These are phyloP conservation scores for Bombyx huttoni DNA, from an alignment of 2,888 invertebrate species.

Conservation along the genomic window DNA sequence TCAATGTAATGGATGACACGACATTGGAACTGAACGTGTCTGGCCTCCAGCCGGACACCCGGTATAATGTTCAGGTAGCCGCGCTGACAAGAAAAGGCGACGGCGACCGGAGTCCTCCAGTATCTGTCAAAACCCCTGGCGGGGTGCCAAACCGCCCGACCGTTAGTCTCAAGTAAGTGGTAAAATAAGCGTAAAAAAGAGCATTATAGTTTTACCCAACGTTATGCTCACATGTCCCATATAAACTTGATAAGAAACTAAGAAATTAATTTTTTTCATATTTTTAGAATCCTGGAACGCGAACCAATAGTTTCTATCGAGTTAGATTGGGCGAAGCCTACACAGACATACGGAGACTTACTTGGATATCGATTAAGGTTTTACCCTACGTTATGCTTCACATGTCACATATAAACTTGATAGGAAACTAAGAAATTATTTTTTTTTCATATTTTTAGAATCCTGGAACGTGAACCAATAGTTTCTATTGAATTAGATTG, in stretches of 20 bases:
- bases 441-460: constrained; percentile 57
- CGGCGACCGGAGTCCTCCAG: constrained; percentile 91
- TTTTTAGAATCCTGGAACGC: constrained; percentile 82
- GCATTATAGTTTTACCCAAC: background rate
- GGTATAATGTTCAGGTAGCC: constrained; percentile 94
- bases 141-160: constrained; percentile 91
- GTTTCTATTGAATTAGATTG: constrained; percentile 93
- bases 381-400: too few species aligned
- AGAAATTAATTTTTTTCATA: background rate
- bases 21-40: constrained; percentile 86
- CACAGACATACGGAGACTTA: constrained; percentile 90
- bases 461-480: constrained; percentile 88
- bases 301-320: constrained; percentile 91
- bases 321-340: constrained; percentile 93
- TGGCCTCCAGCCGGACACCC: constrained; percentile 94
- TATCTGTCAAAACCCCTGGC: constrained; percentile 91
- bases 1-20: constrained; percentile 86
- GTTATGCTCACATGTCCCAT: background rate
- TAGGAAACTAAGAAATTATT: background rate
- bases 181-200: background rate
- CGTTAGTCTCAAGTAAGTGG: constrained; percentile 81
- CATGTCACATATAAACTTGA: background rate
- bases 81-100: constrained; percentile 97
- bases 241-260: background rate
- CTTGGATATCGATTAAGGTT: constrained; percentile 89